Percentiles rank a stretch among this genome's conserved stretches.
phyloP scores from a whole-genome alignment of 2,797 vertebrate species.

The Crenuchus spilurus region DNA sequence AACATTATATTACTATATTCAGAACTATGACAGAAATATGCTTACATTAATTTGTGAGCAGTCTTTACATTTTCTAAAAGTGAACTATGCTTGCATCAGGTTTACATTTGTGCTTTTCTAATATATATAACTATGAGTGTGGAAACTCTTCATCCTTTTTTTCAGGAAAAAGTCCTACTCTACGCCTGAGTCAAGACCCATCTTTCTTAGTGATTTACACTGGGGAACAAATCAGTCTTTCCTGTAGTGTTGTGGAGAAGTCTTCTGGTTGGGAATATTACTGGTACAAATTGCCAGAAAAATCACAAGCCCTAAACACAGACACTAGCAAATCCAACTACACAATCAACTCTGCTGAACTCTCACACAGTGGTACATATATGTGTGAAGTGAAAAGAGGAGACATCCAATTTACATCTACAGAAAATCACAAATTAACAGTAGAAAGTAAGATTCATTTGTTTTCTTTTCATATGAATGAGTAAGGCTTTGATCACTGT shows the following conservation, averaged over 20 bases:
- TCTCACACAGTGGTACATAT: not conserved
- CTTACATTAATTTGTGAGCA: no score
- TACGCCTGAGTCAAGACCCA: not conserved
- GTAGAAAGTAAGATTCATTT: no score
- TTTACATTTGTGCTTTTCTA: no score
- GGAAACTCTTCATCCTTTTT: not conserved
- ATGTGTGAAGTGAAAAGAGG: not conserved
- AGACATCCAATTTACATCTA: no score
- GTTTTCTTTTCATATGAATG: not conserved
- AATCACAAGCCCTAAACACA: not conserved
- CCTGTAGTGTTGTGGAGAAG: not conserved
- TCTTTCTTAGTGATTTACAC: slow-evolving; percentile 2
- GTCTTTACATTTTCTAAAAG: not conserved
- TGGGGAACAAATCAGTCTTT: slow-evolving; percentile 16
- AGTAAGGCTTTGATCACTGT: not conserved
- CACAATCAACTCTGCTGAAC: not conserved
- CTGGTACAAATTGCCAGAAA: no score
- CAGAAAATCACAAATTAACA: not conserved
- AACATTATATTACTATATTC: no score
- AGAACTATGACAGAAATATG: no score
- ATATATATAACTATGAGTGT: no score
- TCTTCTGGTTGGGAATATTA: no score
- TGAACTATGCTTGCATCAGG: not conserved
- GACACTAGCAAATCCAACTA: not conserved
- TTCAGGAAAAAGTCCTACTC: not conserved